A percentile compares a stretch with the other conserved stretches of the same genome.
Evolutionary conservation across 2,797 vertebrate genomes (phyloP).

Genomic region (Microtus obscurus): DNA sequence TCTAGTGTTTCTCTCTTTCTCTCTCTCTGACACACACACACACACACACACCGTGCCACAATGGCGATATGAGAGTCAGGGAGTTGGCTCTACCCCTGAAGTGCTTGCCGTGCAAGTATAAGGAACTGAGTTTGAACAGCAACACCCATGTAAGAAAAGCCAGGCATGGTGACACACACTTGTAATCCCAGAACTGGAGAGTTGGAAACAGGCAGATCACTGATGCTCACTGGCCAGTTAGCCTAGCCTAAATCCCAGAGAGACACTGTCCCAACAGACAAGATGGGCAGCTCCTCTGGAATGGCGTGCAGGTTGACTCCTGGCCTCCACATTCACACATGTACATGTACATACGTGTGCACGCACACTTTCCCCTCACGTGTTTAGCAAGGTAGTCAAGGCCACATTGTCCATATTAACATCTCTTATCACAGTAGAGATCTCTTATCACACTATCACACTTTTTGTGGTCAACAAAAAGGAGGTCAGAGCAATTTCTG

Average conservation of each 20-base stretch:
- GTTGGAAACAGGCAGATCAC: background rate
- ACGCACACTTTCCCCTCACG: background rate
- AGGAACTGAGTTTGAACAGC: background rate
- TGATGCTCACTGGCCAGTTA: background rate
- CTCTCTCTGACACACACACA: too few species aligned
- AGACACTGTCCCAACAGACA: background rate
- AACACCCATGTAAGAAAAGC: background rate
- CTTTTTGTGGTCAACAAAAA: background rate
- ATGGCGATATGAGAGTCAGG: background rate
- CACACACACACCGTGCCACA: background rate
- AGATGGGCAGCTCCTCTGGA: background rate
- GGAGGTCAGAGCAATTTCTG: background rate
- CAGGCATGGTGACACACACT: background rate
- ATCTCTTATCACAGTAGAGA: background rate
- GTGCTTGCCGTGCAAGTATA: background rate
- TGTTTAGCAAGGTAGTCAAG: background rate
- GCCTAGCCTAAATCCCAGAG: background rate
- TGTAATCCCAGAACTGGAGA: background rate
- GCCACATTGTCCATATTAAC: conserved; percentile 2
- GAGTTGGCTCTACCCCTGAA: background rate
- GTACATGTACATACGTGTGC: background rate
- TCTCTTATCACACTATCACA: background rate
- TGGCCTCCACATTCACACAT: background rate
- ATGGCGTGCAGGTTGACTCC: background rate
- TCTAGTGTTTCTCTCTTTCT: background rate